phyloP scores from a whole-genome alignment of 2,113 vertebrate genomes.

The Sander lucioperca region DNA sequence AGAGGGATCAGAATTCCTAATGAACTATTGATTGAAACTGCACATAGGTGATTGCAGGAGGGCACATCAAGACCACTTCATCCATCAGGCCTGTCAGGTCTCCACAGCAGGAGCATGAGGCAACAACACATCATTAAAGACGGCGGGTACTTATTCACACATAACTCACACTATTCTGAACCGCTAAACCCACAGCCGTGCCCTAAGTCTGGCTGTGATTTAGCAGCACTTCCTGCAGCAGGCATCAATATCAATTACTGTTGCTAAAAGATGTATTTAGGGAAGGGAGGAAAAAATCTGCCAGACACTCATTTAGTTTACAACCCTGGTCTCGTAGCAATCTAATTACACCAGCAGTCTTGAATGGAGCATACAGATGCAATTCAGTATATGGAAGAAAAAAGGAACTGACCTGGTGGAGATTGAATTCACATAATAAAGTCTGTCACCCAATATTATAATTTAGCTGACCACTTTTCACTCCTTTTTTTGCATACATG shows the following conservation, averaged over 20 bases:
- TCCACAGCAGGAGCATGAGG: constrained; percentile 50
- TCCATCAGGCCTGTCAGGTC: constrained; percentile 78
- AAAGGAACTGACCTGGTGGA: not conserved
- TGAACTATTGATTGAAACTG: constrained; percentile 89
- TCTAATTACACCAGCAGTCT: constrained; percentile 45
- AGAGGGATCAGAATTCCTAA: constrained; percentile 89
- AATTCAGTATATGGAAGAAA: not conserved
- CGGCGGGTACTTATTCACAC: constrained; percentile 72
- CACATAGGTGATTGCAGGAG: constrained; percentile 79
- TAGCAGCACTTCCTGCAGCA: constrained; percentile 71
- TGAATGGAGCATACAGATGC: not conserved
- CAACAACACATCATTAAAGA: constrained; percentile 81
- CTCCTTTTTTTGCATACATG: not conserved
- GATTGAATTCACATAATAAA: not conserved
- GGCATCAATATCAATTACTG: constrained; percentile 82
- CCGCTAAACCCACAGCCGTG: constrained; percentile 53
- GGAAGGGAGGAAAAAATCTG: constrained; percentile 53
- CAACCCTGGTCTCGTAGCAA: constrained; percentile 32
- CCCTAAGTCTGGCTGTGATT: constrained; percentile 70
- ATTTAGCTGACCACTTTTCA: not conserved
- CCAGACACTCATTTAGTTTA: constrained; percentile 60
- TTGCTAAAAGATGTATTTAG: constrained; percentile 76
- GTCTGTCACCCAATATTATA: not conserved
- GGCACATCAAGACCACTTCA: constrained; percentile 76
- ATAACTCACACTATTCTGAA: constrained; percentile 73